phyloP scores from a whole-genome alignment of 2,113 vertebrate species.

The Heterocephalus glaber region DNA sequence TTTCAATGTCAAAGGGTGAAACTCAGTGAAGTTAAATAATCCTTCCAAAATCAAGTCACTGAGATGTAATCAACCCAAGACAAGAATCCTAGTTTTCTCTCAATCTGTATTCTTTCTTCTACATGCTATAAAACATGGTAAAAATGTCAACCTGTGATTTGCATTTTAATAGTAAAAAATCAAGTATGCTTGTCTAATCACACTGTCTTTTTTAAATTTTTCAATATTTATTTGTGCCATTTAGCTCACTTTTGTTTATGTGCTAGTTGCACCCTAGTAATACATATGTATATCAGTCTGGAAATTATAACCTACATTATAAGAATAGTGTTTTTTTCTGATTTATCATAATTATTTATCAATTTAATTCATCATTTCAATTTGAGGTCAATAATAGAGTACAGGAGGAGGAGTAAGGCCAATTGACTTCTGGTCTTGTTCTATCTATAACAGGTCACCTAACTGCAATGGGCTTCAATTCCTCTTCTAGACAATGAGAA shows the following conservation, averaged over 20 bases:
- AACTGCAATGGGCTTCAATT: neutral
- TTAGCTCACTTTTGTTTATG: neutral
- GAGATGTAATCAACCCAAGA: neutral
- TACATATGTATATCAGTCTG: neutral
- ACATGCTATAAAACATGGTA: neutral
- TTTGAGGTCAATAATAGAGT: neutral
- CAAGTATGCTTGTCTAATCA: neutral
- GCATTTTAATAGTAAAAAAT: neutral
- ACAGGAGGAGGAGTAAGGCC: neutral
- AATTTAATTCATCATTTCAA: constrained; percentile 15
- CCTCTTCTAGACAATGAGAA: neutral
- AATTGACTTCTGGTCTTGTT: neutral
- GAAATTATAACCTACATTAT: neutral
- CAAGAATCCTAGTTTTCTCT: neutral
- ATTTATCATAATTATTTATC: neutral
- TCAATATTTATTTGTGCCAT: neutral
- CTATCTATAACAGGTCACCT: neutral
- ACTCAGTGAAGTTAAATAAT: neutral
- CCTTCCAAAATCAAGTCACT: neutral
- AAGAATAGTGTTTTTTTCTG: neutral
- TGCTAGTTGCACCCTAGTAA: neutral
- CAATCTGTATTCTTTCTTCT: neutral
- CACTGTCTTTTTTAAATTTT: neutral
- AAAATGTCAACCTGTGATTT: neutral
- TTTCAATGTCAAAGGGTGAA: neutral